Evolutionary conservation across 2,888 invertebrate species (phyloP), one percentile per base, ranked within the genome.

Genomic region (Deilephila elpenor): DNA sequence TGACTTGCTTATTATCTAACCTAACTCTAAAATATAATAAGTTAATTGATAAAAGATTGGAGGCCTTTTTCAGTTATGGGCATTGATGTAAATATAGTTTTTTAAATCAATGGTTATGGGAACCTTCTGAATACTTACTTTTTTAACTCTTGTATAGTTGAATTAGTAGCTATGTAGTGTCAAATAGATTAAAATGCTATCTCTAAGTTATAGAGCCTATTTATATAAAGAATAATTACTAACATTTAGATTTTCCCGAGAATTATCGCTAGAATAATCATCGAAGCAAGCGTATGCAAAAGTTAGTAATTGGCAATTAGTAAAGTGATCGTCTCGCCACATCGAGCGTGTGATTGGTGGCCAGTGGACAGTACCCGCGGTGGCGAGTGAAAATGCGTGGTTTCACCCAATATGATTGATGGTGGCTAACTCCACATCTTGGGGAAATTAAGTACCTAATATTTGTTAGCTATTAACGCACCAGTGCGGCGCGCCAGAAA

Each of bases 281-380:
- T 8, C 60, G 7, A 29, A 29, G 8, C 6, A 5, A 29, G 17
- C 25, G 14, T 29, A 11, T 20, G 25, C 29, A 60, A 29, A 60
- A 29, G 29, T 14, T 60, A n/a, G 20, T 25, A 34, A 62, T 32
- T 32, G 19, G 19, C n/a, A 32, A 19, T 62, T 34, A 34, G 61
- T 32, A 5, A 62, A 62, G 32, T 62, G 61, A 19, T 44, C 37
- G 64, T 64, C 20, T 64, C 64, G 64, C 37, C 37, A 64, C n/a
- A 44, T 14, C 37, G n/a, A 44, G 64, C 44, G 34, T 64, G 14
- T 44, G 20, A 44, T 64, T 64, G 44, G 64, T 4, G 20, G 7
- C 1, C 56, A 17, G 64, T 4, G 20, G 3, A 19, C 56, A 17
- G 4, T 14, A 37, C 37, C 37, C 14, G 14, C 20, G 37, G 11